Evolutionary conservation across 1,140 invertebrate species (phyloP).

Genomic region (Ridgeia piscesae): DNA sequence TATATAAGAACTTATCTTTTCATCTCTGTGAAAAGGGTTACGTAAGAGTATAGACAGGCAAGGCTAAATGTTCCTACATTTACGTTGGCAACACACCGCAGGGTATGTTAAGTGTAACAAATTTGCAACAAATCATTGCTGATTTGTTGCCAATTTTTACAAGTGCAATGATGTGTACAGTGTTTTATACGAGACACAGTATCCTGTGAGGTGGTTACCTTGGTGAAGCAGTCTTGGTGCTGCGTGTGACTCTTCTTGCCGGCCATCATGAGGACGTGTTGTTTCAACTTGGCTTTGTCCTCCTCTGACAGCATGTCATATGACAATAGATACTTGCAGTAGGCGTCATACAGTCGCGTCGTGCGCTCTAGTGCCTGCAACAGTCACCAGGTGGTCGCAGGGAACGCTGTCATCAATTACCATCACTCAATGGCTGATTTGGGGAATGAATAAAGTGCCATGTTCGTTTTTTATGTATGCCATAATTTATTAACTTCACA

Average conservation of each 20-base stretch:
- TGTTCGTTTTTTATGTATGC: too few relatives aligned
- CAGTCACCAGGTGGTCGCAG: slow-evolving; percentile 9
- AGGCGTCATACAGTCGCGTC: slow-evolving; percentile 85
- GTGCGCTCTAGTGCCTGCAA: slow-evolving; percentile 74
- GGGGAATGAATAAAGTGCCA: too few relatives aligned
- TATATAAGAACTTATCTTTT: too few relatives aligned
- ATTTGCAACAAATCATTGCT: too few relatives aligned
- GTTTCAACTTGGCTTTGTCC: slow-evolving; percentile 77
- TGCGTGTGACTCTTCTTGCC: slow-evolving; percentile 34
- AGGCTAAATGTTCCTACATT: too few relatives aligned
- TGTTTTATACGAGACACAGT: too few relatives aligned
- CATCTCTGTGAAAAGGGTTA: neutral
- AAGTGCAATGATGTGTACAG: too few relatives aligned
- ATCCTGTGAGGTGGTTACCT: neutral
- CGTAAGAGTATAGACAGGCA: neutral
- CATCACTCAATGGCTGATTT: neutral
- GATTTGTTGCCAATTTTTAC: too few relatives aligned
- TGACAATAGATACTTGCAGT: slow-evolving; percentile 89
- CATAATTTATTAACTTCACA: too few relatives aligned
- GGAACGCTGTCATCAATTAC: too few relatives aligned
- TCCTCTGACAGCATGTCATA: slow-evolving; percentile 81
- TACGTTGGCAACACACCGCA: too few relatives aligned
- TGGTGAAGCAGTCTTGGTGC: neutral
- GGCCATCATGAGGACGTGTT: slow-evolving; percentile 61
- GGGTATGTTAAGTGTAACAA: too few relatives aligned